Evolutionary conservation across 1,140 invertebrate genomes (phyloP), one percentile per base, ranked within the genome.

Genomic region (Bombus confusus): DNA sequence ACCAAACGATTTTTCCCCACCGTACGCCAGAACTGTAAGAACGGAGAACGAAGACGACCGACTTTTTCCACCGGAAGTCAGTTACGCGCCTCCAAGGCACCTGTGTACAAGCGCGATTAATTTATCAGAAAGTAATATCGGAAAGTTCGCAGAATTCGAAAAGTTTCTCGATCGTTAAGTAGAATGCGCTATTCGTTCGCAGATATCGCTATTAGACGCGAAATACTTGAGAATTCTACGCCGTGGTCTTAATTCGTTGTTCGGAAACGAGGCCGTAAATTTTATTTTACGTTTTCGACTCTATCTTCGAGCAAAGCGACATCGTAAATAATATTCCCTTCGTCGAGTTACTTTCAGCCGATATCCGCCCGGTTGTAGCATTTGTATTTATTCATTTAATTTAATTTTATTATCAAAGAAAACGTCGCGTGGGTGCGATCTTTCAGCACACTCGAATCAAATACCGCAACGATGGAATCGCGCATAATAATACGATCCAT

Each of bases 1-100:
- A 43, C 13, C 39, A 13, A 76, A 84, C 39, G 37, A 88, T 85
- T 88, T 79, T 64, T 80, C 39, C 62, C n/a, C 9, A 6, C 9
- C 8, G 22, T 31, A 37, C 22, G 2, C 4, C 13, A 62, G 47
- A 62, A 68, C 28, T 31, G 66, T n/a, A 34, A 57, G n/a, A 34
- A 4, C 8, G 12, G 18, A 37, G 25, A 62, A 72, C 28, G 75
- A 85, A 39, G 57, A 62, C 31, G n/a, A 52, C 37, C 31, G 47
- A 52, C 47, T 52, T 52, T 52, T 52, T 52, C 10, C 1, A 43
- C 37, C 28, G 71, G 1, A 59, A 62, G 34, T 13, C 8, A 57
- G 31, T n/a, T 52, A 39, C 59, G 28, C 43, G 39, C 39, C 39
- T 43, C 12, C 22, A 4, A 73, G n/a, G 25, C 57, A 28, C 13